A percentile compares a stretch with the other conserved stretches of the same genome.
These are phyloP conservation scores for Turritopsis dohrnii DNA, from an alignment of 30 jellyfish, hydroid and myxozoan genomes.

Conservation along the genomic window DNA sequence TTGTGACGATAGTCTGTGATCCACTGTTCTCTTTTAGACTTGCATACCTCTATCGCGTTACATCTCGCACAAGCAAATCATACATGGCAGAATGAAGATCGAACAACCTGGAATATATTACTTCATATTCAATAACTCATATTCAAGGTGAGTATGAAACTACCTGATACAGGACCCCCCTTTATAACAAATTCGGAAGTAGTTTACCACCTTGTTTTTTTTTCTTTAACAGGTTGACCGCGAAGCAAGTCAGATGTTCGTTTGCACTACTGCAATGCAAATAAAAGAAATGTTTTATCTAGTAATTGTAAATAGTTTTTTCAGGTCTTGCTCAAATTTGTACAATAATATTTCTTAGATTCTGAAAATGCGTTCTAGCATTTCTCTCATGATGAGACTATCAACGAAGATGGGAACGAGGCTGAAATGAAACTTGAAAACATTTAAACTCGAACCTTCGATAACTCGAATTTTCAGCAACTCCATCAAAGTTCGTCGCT, in stretches of 20 bases:
- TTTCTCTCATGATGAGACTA: neutral
- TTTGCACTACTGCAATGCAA: neutral
- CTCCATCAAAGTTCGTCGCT: no score
- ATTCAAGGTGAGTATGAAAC: conserved; percentile 38
- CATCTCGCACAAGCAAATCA: conserved; percentile 25
- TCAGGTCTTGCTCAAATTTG: neutral
- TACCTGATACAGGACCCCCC: neutral
- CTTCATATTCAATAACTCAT: conserved; percentile 32
- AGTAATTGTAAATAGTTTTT: neutral
- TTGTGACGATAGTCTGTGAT: no score
- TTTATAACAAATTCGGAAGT: neutral
- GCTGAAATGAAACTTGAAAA: neutral
- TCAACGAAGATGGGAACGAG: neutral
- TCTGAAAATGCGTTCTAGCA: neutral
- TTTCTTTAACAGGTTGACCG: neutral
- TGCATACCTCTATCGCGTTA: conserved; percentile 29
- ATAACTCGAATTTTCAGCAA: no score
- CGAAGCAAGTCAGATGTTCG: neutral
- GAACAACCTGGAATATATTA: conserved; percentile 42
- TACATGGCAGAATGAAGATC: conserved; percentile 32
- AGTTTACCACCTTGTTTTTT: neutral
- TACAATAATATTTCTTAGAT: neutral
- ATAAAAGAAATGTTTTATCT: neutral
- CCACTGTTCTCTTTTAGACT: conserved; percentile 32
- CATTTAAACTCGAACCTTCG: neutral